Evolutionary conservation across 2,797 vertebrate species (phyloP).

Genomic region (Rhinoraja longicauda): DNA sequence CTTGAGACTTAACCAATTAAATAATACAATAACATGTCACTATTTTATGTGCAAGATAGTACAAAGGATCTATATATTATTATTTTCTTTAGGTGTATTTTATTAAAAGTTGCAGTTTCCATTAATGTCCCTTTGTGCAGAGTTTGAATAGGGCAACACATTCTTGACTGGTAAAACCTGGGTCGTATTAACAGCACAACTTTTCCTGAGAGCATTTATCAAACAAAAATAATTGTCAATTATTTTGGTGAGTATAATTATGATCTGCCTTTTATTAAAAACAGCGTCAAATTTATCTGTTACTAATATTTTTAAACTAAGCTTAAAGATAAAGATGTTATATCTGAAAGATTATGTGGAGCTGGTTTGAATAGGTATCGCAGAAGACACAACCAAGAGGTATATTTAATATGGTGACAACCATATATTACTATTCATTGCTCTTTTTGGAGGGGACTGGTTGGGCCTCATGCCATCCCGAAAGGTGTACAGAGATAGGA

Average conservation of each 20-base stretch:
- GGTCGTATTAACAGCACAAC: neutral
- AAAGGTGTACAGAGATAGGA: too few relatives aligned
- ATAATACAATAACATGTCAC: neutral
- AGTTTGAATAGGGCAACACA: neutral
- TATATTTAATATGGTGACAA: neutral
- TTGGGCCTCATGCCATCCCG: too few relatives aligned
- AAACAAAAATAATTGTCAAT: constrained; percentile 10
- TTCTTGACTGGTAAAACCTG: neutral
- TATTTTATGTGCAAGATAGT: neutral
- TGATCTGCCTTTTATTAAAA: neutral
- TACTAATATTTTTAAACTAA: neutral
- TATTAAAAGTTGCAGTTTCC: neutral
- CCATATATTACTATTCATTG: neutral
- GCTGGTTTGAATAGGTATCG: neutral
- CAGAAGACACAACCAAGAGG: neutral
- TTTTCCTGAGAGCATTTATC: neutral
- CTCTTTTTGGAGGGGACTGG: neutral
- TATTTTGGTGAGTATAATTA: neutral
- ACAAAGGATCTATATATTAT: neutral
- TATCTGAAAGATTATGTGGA: neutral
- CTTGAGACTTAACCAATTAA: neutral
- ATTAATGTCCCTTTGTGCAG: neutral
- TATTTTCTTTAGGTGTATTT: neutral
- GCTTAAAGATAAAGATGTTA: neutral
- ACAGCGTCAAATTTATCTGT: neutral